Evolutionary conservation across 2,113 vertebrate species (phyloP).

Genomic region (Apaloderma vittatum): DNA sequence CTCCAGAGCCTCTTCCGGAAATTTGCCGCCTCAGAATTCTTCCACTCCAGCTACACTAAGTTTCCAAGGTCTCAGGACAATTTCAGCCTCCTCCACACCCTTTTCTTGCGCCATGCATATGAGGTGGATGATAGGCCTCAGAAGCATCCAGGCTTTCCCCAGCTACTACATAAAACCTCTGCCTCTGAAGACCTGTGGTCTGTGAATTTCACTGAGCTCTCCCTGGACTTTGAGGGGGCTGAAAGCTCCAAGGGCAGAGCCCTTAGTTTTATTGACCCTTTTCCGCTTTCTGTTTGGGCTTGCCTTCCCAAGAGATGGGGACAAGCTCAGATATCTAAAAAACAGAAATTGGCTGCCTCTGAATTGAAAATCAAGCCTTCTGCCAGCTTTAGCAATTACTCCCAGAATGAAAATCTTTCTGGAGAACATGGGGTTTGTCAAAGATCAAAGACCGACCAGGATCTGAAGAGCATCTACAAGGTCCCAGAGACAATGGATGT

Average conservation of each 20-base stretch:
- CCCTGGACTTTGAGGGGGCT: conserved; percentile 90
- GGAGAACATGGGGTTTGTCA: conserved; percentile 56
- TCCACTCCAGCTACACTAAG: conserved; percentile 77
- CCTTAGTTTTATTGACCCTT: conserved; percentile 90
- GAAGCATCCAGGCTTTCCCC: background rate
- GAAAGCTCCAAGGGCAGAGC: conserved; percentile 86
- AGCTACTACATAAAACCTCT: conserved; percentile 51
- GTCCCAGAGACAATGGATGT: conserved; percentile 30
- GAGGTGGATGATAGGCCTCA: conserved; percentile 58
- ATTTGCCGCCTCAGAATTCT: conserved; percentile 86
- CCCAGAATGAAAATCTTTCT: conserved; percentile 22
- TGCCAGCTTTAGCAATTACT: conserved; percentile 77
- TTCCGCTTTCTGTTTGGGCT: conserved; percentile 90
- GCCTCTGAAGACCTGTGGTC: conserved; percentile 92
- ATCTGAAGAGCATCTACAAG: conserved; percentile 75
- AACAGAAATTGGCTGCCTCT: conserved; percentile 30
- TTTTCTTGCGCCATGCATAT: conserved; percentile 86
- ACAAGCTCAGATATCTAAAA: conserved; percentile 57
- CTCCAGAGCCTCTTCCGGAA: conserved; percentile 81
- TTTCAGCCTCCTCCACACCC: conserved; percentile 86
- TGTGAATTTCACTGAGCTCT: conserved; percentile 84
- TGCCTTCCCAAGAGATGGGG: conserved; percentile 85
- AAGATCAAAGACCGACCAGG: conserved; percentile 81
- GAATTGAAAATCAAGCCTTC: conserved; percentile 78
- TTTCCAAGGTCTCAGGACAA: conserved; percentile 85